Conservation (phyloP, 2,888 invertebrate species). For the Nomada ruficornis region DNA sequence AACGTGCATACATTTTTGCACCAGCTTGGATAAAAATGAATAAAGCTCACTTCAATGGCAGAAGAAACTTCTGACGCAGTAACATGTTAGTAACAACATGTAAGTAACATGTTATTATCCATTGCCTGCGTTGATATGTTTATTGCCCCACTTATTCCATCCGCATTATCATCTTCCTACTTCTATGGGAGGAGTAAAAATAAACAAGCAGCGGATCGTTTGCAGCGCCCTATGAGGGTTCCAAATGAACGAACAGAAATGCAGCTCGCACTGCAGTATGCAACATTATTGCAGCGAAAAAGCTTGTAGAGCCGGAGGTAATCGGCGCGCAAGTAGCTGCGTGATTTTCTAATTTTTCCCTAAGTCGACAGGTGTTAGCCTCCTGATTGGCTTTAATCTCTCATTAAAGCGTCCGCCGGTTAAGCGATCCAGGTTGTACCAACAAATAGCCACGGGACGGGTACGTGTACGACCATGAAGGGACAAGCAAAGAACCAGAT, state of each 20-base stretch:
- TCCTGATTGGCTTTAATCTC: slow-evolving; percentile 3
- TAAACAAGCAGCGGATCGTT: neutral
- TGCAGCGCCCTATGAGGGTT: neutral
- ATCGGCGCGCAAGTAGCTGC: slow-evolving; percentile 9
- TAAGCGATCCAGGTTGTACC: slow-evolving; percentile 7
- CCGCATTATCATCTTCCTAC: too few relatives aligned
- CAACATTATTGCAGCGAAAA: neutral
- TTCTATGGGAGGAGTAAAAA: neutral
- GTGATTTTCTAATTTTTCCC: slow-evolving; percentile 11
- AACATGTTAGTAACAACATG: neutral
- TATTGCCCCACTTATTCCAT: neutral
- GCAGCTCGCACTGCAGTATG: neutral
- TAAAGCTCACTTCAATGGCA: too few relatives aligned
- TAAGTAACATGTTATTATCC: neutral
- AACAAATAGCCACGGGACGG: neutral
- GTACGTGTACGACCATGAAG: slow-evolving; percentile 2
- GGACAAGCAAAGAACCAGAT: slow-evolving; percentile 5
- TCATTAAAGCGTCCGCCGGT: neutral
- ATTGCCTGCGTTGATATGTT: neutral
- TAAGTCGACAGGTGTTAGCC: neutral
- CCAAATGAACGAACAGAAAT: slow-evolving; percentile 3
- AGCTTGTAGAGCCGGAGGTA: neutral
- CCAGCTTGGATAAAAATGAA: too few relatives aligned
- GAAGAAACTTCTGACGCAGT: too few relatives aligned
- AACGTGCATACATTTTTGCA: neutral